Percentiles rank a stretch among this genome's conserved stretches.
These are phyloP conservation scores for Diaprepes abbreviatus DNA, from an alignment of 2,888 invertebrate genomes.

Conservation along the genomic window DNA sequence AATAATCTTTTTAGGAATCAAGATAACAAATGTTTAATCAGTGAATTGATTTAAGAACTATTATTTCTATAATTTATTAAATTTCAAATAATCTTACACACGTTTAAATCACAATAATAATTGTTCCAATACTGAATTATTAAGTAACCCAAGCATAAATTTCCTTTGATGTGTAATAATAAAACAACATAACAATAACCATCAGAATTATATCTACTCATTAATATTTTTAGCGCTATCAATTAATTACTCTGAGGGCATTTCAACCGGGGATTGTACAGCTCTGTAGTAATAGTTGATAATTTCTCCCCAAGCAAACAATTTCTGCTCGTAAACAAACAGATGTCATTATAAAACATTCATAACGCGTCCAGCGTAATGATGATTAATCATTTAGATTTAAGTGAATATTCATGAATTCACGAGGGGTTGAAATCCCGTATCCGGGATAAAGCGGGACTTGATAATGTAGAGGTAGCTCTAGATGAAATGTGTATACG, in stretches of 20 bases:
- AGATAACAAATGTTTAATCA: too few relatives aligned
- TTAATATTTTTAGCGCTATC: conserved; percentile 49
- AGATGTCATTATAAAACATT: conserved; percentile 66
- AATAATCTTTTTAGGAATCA: too few relatives aligned
- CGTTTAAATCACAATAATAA: too few relatives aligned
- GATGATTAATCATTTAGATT: conserved; percentile 67
- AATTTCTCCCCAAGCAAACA: conserved; percentile 51
- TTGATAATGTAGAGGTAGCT: conserved; percentile 47
- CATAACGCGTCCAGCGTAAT: conserved; percentile 65
- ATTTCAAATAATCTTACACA: too few relatives aligned
- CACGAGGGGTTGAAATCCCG: conserved; percentile 58
- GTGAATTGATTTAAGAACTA: too few relatives aligned
- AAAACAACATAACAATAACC: background rate
- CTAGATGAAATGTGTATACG: conserved; percentile 41
- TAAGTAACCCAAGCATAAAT: background rate
- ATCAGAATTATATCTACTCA: conserved; percentile 34
- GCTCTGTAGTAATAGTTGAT: conserved; percentile 48
- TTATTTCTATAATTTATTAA: too few relatives aligned
- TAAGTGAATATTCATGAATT: conserved; percentile 62
- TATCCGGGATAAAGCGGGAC: conserved; percentile 47
- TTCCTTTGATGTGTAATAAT: conserved; percentile 16
- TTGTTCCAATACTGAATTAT: background rate
- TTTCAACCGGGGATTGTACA: conserved; percentile 47
- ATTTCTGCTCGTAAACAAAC: conserved; percentile 62
- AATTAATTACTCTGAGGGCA: conserved; percentile 47